Evolutionary conservation across 1,140 invertebrate species (phyloP), one percentile per base, ranked within the genome.

Genomic region (Sinonovacula constricta): DNA sequence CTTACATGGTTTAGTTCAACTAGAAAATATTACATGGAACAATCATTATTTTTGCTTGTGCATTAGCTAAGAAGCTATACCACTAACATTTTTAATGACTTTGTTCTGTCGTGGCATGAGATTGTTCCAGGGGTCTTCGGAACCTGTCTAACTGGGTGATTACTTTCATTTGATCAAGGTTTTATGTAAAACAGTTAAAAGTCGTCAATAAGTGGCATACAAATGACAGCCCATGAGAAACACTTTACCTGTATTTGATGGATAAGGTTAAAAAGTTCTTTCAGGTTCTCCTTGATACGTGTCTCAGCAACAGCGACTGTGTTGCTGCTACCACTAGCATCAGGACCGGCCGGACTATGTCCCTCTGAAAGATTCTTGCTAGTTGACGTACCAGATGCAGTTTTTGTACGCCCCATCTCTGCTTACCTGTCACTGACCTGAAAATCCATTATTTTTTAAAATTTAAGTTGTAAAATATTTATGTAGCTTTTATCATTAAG

Each of bases 211-310:
- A 26, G 14, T 18, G n/a, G 33, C 15, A 53, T 31, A 26, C 15
- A 22, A 31, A 3, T 26, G 14, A 33, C 36, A 18, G 33, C 30
- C 36, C 59, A 28, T 36, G 24, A 51, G 15, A 34, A 77, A 60
- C n/a, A 31, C 49, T 57, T n/a, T 80, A 89, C 88, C 88, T 90
- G 89, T 82, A 97, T 94, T 66, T 97, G 94, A 88, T 95, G 94
- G 36, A 97, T 93, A 7, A 96, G 89, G 59, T 93, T 93, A 83
- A 95, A 94, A 4, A 97, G 91, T 36, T 94, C 93, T 86, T 95
- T 95, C 15, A 97, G 89, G 36, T 95, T 93, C 84, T 97, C 96
- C 93, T 96, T 88, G 26, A 90, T 84, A 54, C 84, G 84, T 10
- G 75, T 36, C 67, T 90, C 88, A 3, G 85, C 83, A 1, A 80